phyloP scores from a whole-genome alignment of 2,888 invertebrate genomes.

The Yponomeuta sedellus region DNA sequence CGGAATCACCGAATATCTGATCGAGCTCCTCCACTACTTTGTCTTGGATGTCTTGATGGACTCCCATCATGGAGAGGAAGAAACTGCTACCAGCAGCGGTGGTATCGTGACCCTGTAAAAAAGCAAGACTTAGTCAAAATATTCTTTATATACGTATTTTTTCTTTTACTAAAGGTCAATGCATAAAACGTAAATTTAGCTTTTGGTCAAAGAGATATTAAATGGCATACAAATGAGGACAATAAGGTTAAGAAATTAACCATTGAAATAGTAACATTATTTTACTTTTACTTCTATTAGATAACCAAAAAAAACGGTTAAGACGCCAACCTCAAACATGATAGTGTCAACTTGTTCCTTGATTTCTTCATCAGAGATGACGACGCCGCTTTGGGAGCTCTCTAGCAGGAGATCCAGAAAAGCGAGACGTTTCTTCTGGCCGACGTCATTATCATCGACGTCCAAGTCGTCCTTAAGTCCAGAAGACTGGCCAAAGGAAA shows the following conservation, averaged over 20 bases:
- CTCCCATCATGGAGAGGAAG: constrained; percentile 85
- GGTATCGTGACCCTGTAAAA: constrained; percentile 83
- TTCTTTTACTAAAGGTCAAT: too few species aligned
- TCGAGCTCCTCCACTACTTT: constrained; percentile 84
- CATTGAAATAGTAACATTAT: too few species aligned
- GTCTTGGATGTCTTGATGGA: constrained; percentile 83
- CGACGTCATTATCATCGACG: constrained; percentile 86
- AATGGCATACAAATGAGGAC: too few species aligned
- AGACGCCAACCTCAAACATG: constrained; percentile 84
- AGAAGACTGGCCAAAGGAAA: constrained; percentile 83
- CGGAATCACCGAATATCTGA: constrained; percentile 84
- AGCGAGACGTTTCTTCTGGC: constrained; percentile 88
- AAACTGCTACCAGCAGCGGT: constrained; percentile 89
- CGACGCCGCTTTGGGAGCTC: constrained; percentile 83
- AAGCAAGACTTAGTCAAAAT: background rate
- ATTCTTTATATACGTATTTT: background rate
- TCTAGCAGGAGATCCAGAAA: constrained; percentile 92
- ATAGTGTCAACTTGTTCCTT: constrained; percentile 91
- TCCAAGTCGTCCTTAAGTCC: constrained; percentile 88
- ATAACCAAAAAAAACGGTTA: background rate
- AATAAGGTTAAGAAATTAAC: too few species aligned
- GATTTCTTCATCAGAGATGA: constrained; percentile 85
- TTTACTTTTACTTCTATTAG: too few species aligned
- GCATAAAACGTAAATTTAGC: too few species aligned
- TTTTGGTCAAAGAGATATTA: too few species aligned